These are phyloP conservation scores for Phoenicopterus ruber DNA, from an alignment of 2,113 vertebrate genomes.

Conservation along the genomic window DNA sequence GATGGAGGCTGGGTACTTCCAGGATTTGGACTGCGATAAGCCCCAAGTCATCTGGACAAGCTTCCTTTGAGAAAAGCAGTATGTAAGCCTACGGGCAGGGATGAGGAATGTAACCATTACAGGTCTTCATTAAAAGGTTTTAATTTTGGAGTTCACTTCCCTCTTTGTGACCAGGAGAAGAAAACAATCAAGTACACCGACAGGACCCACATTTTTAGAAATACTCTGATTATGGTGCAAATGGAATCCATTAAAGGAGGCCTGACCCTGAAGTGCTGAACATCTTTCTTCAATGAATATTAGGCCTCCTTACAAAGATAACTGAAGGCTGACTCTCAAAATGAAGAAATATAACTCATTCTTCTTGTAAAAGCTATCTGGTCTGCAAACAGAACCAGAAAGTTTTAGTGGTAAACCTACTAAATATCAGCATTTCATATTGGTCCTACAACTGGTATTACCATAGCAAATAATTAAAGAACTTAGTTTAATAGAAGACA, in stretches of 20 bases:
- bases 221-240: not conserved
- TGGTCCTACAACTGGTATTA: not conserved
- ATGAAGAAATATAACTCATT: not conserved
- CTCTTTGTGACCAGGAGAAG: not conserved
- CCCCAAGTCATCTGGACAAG: not conserved
- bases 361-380: not conserved
- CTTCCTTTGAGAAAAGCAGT: not conserved
- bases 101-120: not conserved
- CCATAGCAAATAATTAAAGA: not conserved
- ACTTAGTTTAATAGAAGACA: not conserved
- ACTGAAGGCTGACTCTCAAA: not conserved
- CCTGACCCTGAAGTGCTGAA: not conserved
- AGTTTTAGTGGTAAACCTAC: not conserved
- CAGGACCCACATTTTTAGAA: not conserved
- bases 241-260: not conserved
- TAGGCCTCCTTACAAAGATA: not conserved
- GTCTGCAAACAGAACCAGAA: not conserved
- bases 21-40: not conserved
- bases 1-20: not conserved
- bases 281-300: not conserved
- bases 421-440: not conserved
- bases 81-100: rapidly evolving
- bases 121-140: not conserved
- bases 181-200: not conserved
- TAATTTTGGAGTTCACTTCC: not conserved